A percentile compares a stretch with the other conserved stretches of the same genome.
phyloP scores from a whole-genome alignment of 2,113 vertebrate genomes.

The Mixornis gularis region DNA sequence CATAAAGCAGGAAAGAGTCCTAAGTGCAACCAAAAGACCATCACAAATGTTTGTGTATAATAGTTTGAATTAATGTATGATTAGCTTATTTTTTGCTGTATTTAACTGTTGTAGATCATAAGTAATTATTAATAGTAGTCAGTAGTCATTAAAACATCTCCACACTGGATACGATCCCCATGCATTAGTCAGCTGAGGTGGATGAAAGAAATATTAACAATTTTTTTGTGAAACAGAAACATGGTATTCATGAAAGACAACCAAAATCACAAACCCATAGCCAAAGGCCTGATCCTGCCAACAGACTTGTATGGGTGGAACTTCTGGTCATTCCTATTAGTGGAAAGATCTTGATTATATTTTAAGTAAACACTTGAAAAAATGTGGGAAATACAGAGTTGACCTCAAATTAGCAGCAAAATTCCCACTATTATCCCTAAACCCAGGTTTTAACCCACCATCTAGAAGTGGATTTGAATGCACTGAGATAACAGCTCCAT shows the following conservation, averaged over 20 bases:
- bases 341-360: neutral
- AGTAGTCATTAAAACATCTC: neutral
- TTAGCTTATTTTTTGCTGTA: neutral
- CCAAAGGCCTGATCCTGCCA: neutral
- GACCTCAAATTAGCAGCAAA: neutral
- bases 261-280: neutral
- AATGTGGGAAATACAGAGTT: neutral
- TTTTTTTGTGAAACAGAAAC: neutral
- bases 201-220: neutral
- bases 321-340: neutral
- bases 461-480: neutral
- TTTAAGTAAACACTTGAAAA: neutral
- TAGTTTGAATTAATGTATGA: neutral
- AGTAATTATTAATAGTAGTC: neutral
- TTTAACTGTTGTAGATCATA: neutral
- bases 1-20: neutral
- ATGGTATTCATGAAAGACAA: neutral
- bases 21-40: neutral
- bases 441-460: neutral
- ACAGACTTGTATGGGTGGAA: neutral
- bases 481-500: neutral
- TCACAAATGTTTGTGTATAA: accelerated
- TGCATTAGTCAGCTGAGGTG: neutral
- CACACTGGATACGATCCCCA: neutral
- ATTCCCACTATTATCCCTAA: neutral